A percentile compares a stretch with the other conserved stretches of the same genome.
Conservation (phyloP, 2,113 vertebrate species). For the Muscicapa adusta region DNA sequence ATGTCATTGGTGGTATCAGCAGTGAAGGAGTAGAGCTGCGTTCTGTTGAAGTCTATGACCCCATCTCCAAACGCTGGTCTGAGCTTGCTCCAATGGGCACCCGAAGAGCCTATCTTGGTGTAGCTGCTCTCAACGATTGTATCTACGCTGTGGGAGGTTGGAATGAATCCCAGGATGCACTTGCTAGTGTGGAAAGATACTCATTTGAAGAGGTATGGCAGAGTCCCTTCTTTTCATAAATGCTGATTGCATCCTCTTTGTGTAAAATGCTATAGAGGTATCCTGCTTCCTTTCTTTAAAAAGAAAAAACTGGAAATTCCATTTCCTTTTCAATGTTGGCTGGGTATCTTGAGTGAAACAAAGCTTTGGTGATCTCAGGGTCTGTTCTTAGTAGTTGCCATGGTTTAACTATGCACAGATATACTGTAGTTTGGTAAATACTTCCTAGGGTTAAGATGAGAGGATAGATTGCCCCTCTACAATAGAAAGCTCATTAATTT, state of each 20-base stretch:
- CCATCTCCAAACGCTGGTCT: conserved; percentile 89
- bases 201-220: conserved; percentile 89
- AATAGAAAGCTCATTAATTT: neutral
- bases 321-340: neutral
- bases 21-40: conserved; percentile 88
- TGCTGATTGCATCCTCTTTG: neutral
- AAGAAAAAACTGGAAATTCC: neutral
- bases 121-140: conserved; percentile 88
- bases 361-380: neutral
- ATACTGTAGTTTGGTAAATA: neutral
- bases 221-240: neutral
- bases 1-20: conserved; percentile 91
- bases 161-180: conserved; percentile 89
- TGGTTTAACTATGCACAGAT: neutral
- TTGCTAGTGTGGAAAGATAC: conserved; percentile 92
- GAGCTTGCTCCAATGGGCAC: conserved; percentile 88
- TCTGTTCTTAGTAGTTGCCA: neutral
- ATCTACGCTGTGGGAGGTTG: conserved; percentile 94
- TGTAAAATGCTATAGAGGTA: neutral
- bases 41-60: conserved; percentile 91
- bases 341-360: neutral
- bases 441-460: neutral
- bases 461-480: neutral
- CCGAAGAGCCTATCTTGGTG: conserved; percentile 89
- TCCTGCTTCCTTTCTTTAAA: neutral